These are phyloP conservation scores for Toxotes jaculatrix DNA, from an alignment of 2,113 vertebrate species.

Conservation along the genomic window DNA sequence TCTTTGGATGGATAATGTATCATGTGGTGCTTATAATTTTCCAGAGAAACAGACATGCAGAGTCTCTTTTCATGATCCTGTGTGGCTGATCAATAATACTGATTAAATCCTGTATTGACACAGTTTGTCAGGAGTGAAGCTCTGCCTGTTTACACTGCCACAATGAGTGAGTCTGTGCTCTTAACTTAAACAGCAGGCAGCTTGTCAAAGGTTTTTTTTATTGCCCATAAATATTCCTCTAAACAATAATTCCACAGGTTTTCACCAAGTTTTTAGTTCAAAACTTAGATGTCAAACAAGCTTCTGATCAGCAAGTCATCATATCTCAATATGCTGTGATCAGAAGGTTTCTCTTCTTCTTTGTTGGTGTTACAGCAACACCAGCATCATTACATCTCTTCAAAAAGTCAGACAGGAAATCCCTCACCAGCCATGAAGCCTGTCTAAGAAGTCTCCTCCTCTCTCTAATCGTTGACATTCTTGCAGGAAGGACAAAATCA, in stretches of 20 bases:
- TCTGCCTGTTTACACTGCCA: neutral
- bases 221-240: neutral
- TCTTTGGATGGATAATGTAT: neutral
- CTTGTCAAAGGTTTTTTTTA: neutral
- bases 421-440: too few species aligned
- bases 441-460: too few species aligned
- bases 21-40: neutral
- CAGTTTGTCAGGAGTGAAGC: neutral
- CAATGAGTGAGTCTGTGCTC: neutral
- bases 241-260: neutral
- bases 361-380: neutral
- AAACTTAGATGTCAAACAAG: neutral
- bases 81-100: neutral
- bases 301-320: too few species aligned
- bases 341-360: neutral
- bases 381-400: neutral
- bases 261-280: neutral
- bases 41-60: neutral
- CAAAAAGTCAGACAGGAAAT: neutral
- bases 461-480: constrained; percentile 7
- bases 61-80: neutral
- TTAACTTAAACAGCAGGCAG: neutral
- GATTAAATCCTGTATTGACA: neutral
- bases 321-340: neutral
- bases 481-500: constrained; percentile 1